Evolutionary conservation across 2,113 vertebrate genomes (phyloP), one percentile per base, ranked within the genome.

Genomic region (Osmerus eperlanus): DNA sequence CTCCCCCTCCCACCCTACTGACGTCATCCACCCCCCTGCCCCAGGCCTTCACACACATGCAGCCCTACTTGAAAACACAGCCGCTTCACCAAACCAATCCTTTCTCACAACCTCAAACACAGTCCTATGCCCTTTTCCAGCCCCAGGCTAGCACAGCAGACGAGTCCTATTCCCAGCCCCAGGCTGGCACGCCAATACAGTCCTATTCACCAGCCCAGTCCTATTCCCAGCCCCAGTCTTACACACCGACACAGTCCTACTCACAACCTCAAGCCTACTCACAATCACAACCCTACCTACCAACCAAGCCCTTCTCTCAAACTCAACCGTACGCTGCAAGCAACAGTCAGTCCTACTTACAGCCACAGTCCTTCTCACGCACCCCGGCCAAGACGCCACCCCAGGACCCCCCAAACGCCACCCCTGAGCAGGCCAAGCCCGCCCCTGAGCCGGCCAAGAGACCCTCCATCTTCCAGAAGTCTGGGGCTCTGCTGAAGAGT

Each of bases 401-500:
- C 2, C 72, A 67, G 62, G 3, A 16, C 54, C 54, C 54, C 54
- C 54, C 14, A 55, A 55, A 15, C 14, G 8, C 3, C 15, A 18
- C 14, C 18, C 54, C 54, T 2, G 62, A 87, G 1, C 47, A 73
- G 3, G 13, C n/a, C 68, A 89, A 76, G 67, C 62, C 36, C 8
- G 68, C 58, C 51, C 61, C 61, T 36, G 54, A n/a, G 54, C 54
- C 18, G 15, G 54, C 54, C 13, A 88, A 61, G 80, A 91, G 28
- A 70, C 0, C 79, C 4, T 90, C 73, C 2, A 90, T 92, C 81
- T 92, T 92, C 18, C 73, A 72, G 15, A 92, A 91, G 68, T 91
- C 91, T 13, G 90, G 91, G 1, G 89, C 83, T 71, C 12, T 85
- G 52, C 76, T 92, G 58, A 92, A 87, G 75, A 91, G 85, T 2